Conservation (phyloP, 2,888 invertebrate genomes). For the Mesorhabditis spiculigera region DNA sequence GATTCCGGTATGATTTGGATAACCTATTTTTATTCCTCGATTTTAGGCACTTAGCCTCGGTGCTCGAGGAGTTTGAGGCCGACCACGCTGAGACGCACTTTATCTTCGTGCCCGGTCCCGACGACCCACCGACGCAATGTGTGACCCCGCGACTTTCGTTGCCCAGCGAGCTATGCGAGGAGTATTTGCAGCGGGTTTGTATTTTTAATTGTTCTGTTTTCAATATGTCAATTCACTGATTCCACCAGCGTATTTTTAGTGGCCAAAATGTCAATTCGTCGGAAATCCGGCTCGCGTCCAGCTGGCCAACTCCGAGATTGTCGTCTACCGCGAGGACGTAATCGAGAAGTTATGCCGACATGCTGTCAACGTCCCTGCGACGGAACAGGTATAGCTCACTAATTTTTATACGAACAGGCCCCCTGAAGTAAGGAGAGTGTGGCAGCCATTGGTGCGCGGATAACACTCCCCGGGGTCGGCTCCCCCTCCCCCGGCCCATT, state of each 20-base stretch:
- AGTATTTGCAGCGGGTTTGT: not conserved
- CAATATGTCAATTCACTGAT: not conserved
- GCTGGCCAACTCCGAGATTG: constrained; percentile 76
- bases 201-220: constrained; percentile 62
- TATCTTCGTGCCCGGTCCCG: constrained; percentile 80
- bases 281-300: constrained; percentile 92
- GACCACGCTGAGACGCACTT: constrained; percentile 75
- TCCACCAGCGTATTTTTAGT: not conserved
- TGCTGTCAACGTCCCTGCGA: constrained; percentile 70
- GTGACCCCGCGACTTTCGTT: constrained; percentile 67
- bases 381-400: no score
- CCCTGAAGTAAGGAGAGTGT: no score
- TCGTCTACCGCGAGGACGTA: constrained; percentile 80
- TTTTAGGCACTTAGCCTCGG: constrained; percentile 68
- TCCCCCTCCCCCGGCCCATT: no score
- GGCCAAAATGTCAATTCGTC: constrained; percentile 71
- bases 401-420: no score
- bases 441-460: no score
- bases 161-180: constrained; percentile 63
- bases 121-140: constrained; percentile 60
- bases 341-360: constrained; percentile 81
- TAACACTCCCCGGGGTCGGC: no score
- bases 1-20: constrained; percentile 25
- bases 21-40: constrained; percentile 13
- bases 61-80: constrained; percentile 72